A percentile compares a stretch with the other conserved stretches of the same genome.
These are phyloP conservation scores for Cydia pomonella DNA, from an alignment of 1,140 invertebrate species.

Conservation along the genomic window DNA sequence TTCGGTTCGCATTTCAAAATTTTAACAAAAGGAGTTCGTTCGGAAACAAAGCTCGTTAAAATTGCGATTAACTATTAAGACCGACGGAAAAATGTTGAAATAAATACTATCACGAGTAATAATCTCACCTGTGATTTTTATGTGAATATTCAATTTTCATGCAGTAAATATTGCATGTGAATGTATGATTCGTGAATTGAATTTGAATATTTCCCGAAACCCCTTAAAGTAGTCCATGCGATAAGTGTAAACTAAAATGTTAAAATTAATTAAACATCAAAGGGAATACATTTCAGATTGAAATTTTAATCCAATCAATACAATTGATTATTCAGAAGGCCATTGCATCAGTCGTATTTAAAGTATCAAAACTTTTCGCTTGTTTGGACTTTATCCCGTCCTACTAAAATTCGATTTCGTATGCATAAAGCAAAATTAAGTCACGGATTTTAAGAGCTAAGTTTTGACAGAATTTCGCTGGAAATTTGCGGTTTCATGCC, in stretches of 20 bases:
- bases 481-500: slow-evolving; percentile 41
- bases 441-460: slow-evolving; percentile 41
- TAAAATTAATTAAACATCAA: background rate
- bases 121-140: background rate
- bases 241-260: background rate
- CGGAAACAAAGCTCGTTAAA: slow-evolving; percentile 26
- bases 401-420: slow-evolving; percentile 45
- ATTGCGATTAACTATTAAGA: slow-evolving; percentile 14
- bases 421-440: slow-evolving; percentile 35
- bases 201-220: slow-evolving; percentile 5
- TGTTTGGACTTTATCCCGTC: slow-evolving; percentile 39
- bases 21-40: slow-evolving; percentile 9
- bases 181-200: background rate
- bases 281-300: background rate
- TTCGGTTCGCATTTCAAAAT: slow-evolving; percentile 29
- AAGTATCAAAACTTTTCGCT: background rate
- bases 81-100: background rate
- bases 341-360: background rate
- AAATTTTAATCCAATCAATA: background rate
- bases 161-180: background rate
- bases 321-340: slow-evolving; percentile 3
- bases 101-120: background rate
- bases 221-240: background rate
- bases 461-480: slow-evolving; percentile 41
- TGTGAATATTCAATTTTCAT: slow-evolving; percentile 1